Conservation (phyloP, 30 jellyfish, hydroid and myxozoan species). For the Cassiopea xamachana region DNA sequence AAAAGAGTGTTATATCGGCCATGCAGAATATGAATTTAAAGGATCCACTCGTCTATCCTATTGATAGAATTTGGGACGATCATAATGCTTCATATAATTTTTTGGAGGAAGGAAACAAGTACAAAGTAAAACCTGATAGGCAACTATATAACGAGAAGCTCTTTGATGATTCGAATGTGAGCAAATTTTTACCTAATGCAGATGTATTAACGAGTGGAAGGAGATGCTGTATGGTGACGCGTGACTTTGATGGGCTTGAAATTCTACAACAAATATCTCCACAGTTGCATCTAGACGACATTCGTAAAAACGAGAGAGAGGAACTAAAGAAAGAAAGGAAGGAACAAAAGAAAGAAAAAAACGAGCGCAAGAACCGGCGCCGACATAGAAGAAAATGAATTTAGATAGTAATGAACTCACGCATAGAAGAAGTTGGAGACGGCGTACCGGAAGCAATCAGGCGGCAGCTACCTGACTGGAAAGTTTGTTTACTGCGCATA, state of each 20-base stretch:
- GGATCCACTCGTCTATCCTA: too few relatives aligned
- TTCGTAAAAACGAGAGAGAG: neutral
- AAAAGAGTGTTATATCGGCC: too few relatives aligned
- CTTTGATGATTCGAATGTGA: neutral
- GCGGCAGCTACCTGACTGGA: too few relatives aligned
- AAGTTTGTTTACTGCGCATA: too few relatives aligned
- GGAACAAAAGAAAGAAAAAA: neutral
- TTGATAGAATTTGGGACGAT: too few relatives aligned
- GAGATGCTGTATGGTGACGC: neutral
- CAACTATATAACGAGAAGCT: neutral
- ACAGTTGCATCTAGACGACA: neutral
- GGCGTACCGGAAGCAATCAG: too few relatives aligned
- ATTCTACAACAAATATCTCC: neutral
- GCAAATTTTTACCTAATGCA: too few relatives aligned
- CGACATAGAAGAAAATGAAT: too few relatives aligned
- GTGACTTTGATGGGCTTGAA: neutral
- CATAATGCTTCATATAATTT: neutral
- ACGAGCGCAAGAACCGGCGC: neutral
- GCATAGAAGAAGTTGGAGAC: too few relatives aligned
- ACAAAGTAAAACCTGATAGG: neutral
- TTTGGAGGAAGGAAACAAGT: neutral
- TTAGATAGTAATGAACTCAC: too few relatives aligned
- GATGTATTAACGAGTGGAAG: neutral
- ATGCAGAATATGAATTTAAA: too few relatives aligned
- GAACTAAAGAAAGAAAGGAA: neutral